Evolutionary conservation across 2,888 invertebrate species (phyloP).

Genomic region (Opisthograptis luteolata): DNA sequence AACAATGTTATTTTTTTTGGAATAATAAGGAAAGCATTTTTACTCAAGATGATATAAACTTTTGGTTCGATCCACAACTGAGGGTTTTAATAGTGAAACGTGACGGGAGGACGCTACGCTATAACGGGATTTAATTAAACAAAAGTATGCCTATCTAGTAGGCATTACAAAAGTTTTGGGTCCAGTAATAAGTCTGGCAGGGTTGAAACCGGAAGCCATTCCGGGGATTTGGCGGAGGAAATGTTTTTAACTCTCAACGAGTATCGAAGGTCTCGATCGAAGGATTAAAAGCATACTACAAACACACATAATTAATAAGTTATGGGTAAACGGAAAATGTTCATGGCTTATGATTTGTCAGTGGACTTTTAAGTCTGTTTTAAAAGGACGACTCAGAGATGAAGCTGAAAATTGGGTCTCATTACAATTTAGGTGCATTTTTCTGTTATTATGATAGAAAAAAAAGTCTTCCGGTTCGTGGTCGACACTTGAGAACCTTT

Average conservation of each 20-base stretch:
- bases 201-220: conserved; percentile 1
- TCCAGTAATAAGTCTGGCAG: conserved; percentile 8
- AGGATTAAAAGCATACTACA: no score
- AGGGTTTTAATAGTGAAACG: conserved; percentile 8
- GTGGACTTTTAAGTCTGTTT: no score
- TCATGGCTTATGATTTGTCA: no score
- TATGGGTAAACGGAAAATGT: no score
- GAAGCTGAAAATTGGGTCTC: no score
- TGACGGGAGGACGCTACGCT: conserved; percentile 5
- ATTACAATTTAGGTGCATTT: no score
- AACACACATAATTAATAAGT: no score
- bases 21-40: conserved; percentile 7
- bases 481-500: no score
- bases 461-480: no score
- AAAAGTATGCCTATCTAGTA: not conserved
- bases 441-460: no score
- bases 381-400: no score
- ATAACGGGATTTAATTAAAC: conserved; percentile 1
- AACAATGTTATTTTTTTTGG: conserved; percentile 18
- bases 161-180: conserved; percentile 12
- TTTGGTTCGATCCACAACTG: not conserved
- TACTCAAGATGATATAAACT: conserved; percentile 4
- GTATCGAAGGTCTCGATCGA: no score
- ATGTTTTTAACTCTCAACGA: conserved; percentile 15
- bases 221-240: conserved; percentile 14